Conservation (phyloP, 2,888 invertebrate species). For the Timandra comae region DNA sequence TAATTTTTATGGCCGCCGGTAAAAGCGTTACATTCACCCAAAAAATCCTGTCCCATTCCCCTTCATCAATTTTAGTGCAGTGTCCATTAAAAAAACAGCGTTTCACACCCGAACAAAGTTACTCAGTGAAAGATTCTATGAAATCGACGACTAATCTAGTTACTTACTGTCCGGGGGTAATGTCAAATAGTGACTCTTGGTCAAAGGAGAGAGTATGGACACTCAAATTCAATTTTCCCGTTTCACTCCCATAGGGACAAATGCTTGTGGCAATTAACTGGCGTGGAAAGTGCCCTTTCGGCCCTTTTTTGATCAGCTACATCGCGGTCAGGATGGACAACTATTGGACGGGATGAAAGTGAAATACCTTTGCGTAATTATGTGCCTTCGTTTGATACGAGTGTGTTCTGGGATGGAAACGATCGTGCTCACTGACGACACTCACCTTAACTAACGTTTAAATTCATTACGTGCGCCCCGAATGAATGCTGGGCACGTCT, state of each 20-base stretch:
- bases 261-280: slow-evolving; percentile 68
- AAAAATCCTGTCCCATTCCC: slow-evolving; percentile 4
- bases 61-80: slow-evolving; percentile 2
- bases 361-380: slow-evolving; percentile 34
- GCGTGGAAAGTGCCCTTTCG: slow-evolving; percentile 63
- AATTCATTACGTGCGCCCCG: not conserved
- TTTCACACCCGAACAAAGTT: slow-evolving; percentile 22
- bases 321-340: slow-evolving; percentile 34
- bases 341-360: slow-evolving; percentile 46
- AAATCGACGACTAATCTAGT: slow-evolving; percentile 65
- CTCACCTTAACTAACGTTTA: not conserved
- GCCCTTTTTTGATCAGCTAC: slow-evolving; percentile 39
- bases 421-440: slow-evolving; percentile 2
- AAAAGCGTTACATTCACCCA: slow-evolving; percentile 1
- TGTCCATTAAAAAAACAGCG: slow-evolving; percentile 7
- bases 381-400: slow-evolving; percentile 32
- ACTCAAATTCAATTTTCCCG: slow-evolving; percentile 68
- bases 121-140: slow-evolving; percentile 36
- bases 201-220: slow-evolving; percentile 58
- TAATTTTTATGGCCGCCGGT: too few relatives aligned
- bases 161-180: slow-evolving; percentile 50
- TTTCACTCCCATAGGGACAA: slow-evolving; percentile 62
- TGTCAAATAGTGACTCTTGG: slow-evolving; percentile 63
- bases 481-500: too few relatives aligned
- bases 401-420: slow-evolving; percentile 22